Evolutionary conservation across 2,888 invertebrate genomes (phyloP), one percentile per base, ranked within the genome.

Genomic region (Ecdyonurus torrentis): DNA sequence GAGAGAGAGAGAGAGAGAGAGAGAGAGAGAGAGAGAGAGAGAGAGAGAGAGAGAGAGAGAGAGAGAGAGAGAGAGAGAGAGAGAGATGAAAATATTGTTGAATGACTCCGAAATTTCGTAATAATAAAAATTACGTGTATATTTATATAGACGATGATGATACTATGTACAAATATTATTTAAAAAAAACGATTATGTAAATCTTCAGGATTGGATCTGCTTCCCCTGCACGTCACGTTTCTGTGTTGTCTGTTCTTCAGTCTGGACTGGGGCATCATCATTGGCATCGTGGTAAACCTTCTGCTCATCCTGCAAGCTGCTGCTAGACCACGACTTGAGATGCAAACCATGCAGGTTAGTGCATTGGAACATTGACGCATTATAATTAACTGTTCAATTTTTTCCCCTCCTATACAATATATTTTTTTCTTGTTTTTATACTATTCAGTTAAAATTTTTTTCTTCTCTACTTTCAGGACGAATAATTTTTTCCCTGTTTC

Each of bases 201-300:
- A n/a, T n/a, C n/a, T n/a, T n/a, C 67, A 84, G 82, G 78, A 71
- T 67, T 78, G 20, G 85, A 85, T 70, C 74, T 85, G 52, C 69
- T 82, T 5, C 79, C 83, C 15, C 79, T 82, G 68, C 67, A 76
- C 1, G 72, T 78, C 2, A 84, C 85, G 1, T 77, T 85, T 52
- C 52, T 83, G 1, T 73, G 77, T 7, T 82, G 83, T 61, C 73
- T 86, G 15, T 74, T 82, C 50, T 70, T 82, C 64, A 82, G 84
- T 20, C 75, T 84, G 25, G 83, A 85, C 74, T 79, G 81, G 69
- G 85, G 85, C n/a, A 84, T 85, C 65, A 68, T 81, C 15, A 75
- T 81, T 53, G 84, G 83, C 2, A 79, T 82, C 59, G 74, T 70
- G 1, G 70, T 78, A 7, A 81, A 81, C 68, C 69, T 82, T 2